Evolutionary conservation across 2,797 vertebrate genomes (phyloP), one percentile per base, ranked within the genome.

Genomic region (Labeo calbasu): DNA sequence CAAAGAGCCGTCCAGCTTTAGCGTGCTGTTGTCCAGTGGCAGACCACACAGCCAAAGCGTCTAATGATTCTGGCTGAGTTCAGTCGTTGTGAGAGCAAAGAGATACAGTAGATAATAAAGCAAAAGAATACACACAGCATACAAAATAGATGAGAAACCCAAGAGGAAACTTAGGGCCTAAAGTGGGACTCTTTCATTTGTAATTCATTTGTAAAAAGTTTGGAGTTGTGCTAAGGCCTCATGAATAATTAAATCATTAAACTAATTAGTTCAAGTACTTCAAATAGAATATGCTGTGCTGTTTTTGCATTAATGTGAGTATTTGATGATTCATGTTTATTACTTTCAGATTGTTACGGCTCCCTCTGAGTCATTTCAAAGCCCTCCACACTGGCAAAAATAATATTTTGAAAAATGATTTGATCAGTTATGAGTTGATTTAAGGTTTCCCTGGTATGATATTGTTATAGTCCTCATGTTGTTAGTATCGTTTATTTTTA

Each of bases 211-310:
- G 88, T 92, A 91, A 84, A 93, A 93, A 91, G 90, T 88, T 88
- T 91, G 72, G 40, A 77, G 83, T 82, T 86, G 21, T 75, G 86
- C 89, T 51, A 80, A 85, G 86, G 82, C 81, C 79, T 91, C 85
- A 88, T 91, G 90, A 92, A 93, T 93, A 92, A 92, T 93, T 88
- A 90, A 93, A 91, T 91, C 86, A 89, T 93, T 92, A 90, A 84
- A 90, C 89, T 92, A 92, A 94, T 92, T 90, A 92, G 89, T 92
- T 92, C 86, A 89, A 90, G 91, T 91, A 91, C 90, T 92, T 92
- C 85, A 91, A 91, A 83, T 83, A 77, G 50, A 83, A 69, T 57
- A 69, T 57, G 51, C 55, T 83, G 32, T 32, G 63, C 36, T 59
- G 23, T 46, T 46, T 43, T 83, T 83, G 23, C 51, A 83, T 86